Percentiles rank a stretch among this genome's conserved stretches.
phyloP scores from a whole-genome alignment of 2,888 invertebrate species.

The Morpho deidamia region DNA sequence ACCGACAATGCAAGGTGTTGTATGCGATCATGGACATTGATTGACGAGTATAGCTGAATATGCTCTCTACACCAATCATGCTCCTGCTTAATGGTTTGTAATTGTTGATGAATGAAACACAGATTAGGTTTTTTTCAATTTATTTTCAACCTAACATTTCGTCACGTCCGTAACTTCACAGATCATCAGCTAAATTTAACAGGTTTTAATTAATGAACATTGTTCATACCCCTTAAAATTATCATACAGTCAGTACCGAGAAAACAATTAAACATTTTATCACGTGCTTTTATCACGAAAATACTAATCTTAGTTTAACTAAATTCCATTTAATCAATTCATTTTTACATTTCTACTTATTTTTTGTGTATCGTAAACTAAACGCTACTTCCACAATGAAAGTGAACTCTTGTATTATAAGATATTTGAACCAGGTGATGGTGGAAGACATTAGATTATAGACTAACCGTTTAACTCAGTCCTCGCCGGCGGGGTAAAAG shows the following conservation, averaged over 20 bases:
- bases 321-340: slow-evolving; percentile 72
- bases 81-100: neutral
- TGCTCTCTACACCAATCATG: too few relatives aligned
- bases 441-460: slow-evolving; percentile 16
- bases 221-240: slow-evolving; percentile 74
- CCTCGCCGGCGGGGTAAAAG: too few relatives aligned
- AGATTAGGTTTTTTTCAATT: slow-evolving; percentile 55
- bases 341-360: slow-evolving; percentile 17
- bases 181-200: slow-evolving; percentile 72
- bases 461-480: too few relatives aligned
- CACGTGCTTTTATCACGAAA: slow-evolving; percentile 76
- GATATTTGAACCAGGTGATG: slow-evolving; percentile 9
- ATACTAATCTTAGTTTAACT: slow-evolving; percentile 69
- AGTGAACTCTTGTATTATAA: slow-evolving; percentile 2
- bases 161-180: slow-evolving; percentile 71
- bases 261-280: slow-evolving; percentile 68
- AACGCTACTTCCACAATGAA: slow-evolving; percentile 4
- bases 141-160: slow-evolving; percentile 77
- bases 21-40: too few relatives aligned
- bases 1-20: too few relatives aligned
- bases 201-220: slow-evolving; percentile 73
- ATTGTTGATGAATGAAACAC: slow-evolving; percentile 43
- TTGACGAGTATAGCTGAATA: neutral
- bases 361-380: slow-evolving; percentile 2
- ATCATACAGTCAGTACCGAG: slow-evolving; percentile 73